Evolutionary conservation across 2,113 vertebrate species (phyloP), one percentile per base, ranked within the genome.

Genomic region (Gadus macrocephalus): DNA sequence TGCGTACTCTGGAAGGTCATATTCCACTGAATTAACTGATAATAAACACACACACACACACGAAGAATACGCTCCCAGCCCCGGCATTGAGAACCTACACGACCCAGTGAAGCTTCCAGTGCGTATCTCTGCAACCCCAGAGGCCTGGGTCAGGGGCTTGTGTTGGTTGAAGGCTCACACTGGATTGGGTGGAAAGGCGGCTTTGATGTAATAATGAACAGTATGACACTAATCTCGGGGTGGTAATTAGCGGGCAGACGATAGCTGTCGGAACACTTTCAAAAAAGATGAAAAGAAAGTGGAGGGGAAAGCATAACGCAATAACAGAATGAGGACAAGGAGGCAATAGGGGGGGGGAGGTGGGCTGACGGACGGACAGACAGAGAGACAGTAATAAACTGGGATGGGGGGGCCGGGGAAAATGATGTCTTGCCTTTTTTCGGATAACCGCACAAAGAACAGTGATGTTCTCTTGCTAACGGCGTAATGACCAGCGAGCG

Each of bases 311-410:
- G 22, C 59, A 61, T 61, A 12, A n/a, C 22, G 22, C 59, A 9
- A 19, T 61, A 49, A 53, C 16, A 65, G 19, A 69, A 76, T 63
- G 22, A 66, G 74, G 56, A 62, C 64, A 66, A 28, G 67, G 71
- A 64, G 72, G 19, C 12, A 75, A n/a, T n/a, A 64, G 74, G 74
- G 70, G 71, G 59, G 71, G 73, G 77, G 83, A 89, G 79, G 88
- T 83, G 81, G 67, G 65, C 31, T 69, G 20, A 64, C 2, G 7
- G 14, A 64, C 3, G 11, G 62, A 64, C 15, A 63, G 22, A 59
- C 6, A 59, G 15, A 16, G 6, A 6, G 59, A 61, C 59, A 20
- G 22, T 4, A 35, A 49, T 14, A 49, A 14, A 49, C 42, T 49
- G 11, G 42, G 42, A 49, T 6, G 20, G 38, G 38, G 42, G 42